Evolutionary conservation across 1,140 invertebrate species (phyloP), one percentile per base, ranked within the genome.

Genomic region (Bombus cullumanus): DNA sequence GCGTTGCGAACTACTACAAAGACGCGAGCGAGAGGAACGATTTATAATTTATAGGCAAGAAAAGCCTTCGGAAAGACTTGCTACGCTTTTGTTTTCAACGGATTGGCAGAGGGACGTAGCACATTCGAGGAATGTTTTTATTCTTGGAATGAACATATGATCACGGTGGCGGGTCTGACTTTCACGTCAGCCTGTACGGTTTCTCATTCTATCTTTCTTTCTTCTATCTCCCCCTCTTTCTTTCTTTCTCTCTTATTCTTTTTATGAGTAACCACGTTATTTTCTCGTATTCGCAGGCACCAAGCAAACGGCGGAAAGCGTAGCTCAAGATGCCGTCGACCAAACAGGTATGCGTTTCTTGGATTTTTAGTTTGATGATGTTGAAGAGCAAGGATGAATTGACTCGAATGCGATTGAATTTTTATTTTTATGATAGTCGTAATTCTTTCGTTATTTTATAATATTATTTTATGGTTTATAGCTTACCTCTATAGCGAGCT

Each of bases 301-400:
- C 25, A 74, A 86, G 66, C 86, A 82, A 31, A 84, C 86, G 37
- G 78, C 85, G 25, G 90, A 92, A 69, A 87, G 22, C 53, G 85
- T 89, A 0, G 90, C 81, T 22, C 87, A 92, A 83, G 79, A 89
- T 81, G 92, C 92, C 25, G 85, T 93, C 22, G 86, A 92, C 59
- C 84, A 92, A 68, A 91, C 91, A 87, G 92, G 91, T 92, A 85
- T 53, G 47, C 18, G 6, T 53, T 53, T 22, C 47, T 53, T 53
- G 18, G 6, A 6, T 53, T 53, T 53, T 53, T 8, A 53, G 6
- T 53, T 22, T 22, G 18, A 53, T 18, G 47, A 53, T 22, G 47
- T 53, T 53, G 6, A 53, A 53, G 47, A 22, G 18, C 47, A 22
- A 18, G 1, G 47, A 22, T 8, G 18, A 22, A 53, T 53, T 8